Evolutionary conservation across 2,797 vertebrate species (phyloP).

Genomic region (Hemitrygon akajei): DNA sequence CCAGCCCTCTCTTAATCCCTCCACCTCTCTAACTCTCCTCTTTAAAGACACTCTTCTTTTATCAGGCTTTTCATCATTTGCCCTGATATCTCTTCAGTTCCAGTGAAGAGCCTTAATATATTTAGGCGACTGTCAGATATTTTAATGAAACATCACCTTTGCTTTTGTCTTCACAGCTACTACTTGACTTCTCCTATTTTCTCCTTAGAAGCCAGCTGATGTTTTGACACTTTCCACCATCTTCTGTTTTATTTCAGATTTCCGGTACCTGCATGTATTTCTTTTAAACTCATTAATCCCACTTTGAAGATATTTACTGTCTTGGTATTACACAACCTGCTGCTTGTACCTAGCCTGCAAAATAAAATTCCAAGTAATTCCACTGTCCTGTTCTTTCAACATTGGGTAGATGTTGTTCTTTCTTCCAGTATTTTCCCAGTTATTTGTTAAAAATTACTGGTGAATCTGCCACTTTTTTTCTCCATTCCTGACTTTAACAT

Average conservation of each 20-base stretch:
- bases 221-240: not conserved
- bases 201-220: no score
- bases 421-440: not conserved
- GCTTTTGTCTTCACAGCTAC: not conserved
- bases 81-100: no score
- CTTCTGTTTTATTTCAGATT: not conserved
- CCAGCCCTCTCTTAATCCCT: no score
- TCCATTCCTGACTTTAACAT: not conserved
- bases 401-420: not conserved
- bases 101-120: no score
- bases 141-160: not conserved
- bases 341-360: not conserved
- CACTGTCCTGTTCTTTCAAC: not conserved
- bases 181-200: not conserved
- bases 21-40: no score
- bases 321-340: no score
- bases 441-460: not conserved
- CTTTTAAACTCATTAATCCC: not conserved
- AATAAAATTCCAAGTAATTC: not conserved
- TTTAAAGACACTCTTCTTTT: no score
- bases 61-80: no score
- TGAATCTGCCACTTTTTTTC: not conserved
- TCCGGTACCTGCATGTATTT: not conserved
- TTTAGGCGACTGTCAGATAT: not conserved
- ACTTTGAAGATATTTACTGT: not conserved